phyloP scores from a whole-genome alignment of 1,140 invertebrate species.

The Drosophila melanogaster region Release_6_plus_ISO1_MT NT_033779.5:1058501-1059000 shows the following conservation, averaged over 20 bases:
- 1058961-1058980: constrained; percentile 1
- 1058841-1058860: constrained; percentile 13
- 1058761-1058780: constrained; percentile 60
- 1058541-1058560: constrained; percentile 17
- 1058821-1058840: constrained; percentile 64
- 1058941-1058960: neutral
- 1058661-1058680: constrained; percentile 29
- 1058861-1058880: constrained; percentile 15
- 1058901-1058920: constrained; percentile 62
- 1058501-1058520: constrained; percentile 56
- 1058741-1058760: neutral
- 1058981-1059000: constrained; percentile 72
- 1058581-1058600: constrained; percentile 45
- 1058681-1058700: constrained; percentile 62
- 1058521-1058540: constrained; percentile 20
- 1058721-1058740: constrained; percentile 4
- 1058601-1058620: constrained; percentile 56
- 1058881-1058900: constrained; percentile 35
- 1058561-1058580: neutral
- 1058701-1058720: constrained; percentile 48
- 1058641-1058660: constrained; percentile 54
- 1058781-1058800: constrained; percentile 78
- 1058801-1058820: constrained; percentile 24
- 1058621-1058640: constrained; percentile 61
- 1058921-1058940: constrained; percentile 46